These are phyloP conservation scores for Pachypsylla venusta DNA, from an alignment of 1,140 invertebrate genomes.

Conservation along the genomic window DNA sequence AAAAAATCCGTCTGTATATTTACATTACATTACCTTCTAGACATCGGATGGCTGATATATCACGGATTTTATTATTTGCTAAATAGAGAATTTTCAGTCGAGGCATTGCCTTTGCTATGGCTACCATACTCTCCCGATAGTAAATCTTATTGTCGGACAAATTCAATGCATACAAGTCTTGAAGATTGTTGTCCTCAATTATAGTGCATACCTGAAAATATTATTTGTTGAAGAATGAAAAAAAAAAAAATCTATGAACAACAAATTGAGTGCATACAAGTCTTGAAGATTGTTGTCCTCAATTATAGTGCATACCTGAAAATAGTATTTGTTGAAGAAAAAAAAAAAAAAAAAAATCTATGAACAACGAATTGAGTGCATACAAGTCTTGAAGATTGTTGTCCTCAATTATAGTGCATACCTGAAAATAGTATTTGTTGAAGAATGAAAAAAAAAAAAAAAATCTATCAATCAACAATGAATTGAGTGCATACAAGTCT, in stretches of 20 bases:
- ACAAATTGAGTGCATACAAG: neutral
- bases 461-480: too few species aligned
- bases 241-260: neutral
- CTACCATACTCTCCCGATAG: constrained; percentile 45
- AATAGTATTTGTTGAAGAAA: neutral
- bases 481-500: too few species aligned
- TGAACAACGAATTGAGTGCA: too few species aligned
- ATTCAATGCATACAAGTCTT: constrained; percentile 63
- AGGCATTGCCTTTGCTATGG: constrained; percentile 45
- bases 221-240: neutral
- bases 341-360: too few species aligned
- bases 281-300: neutral
- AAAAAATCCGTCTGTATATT: too few species aligned
- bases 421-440: too few species aligned
- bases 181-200: constrained; percentile 63
- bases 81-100: constrained; percentile 66
- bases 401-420: too few species aligned
- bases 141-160: constrained; percentile 64
- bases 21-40: too few species aligned
- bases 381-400: too few species aligned
- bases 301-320: neutral
- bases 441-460: too few species aligned
- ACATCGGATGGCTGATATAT: too few species aligned
- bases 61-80: constrained; percentile 61
- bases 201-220: constrained; percentile 35